Evolutionary conservation across 1,140 invertebrate species (phyloP), one percentile per base, ranked within the genome.

Genomic region (Archegozetes longisetosus): DNA sequence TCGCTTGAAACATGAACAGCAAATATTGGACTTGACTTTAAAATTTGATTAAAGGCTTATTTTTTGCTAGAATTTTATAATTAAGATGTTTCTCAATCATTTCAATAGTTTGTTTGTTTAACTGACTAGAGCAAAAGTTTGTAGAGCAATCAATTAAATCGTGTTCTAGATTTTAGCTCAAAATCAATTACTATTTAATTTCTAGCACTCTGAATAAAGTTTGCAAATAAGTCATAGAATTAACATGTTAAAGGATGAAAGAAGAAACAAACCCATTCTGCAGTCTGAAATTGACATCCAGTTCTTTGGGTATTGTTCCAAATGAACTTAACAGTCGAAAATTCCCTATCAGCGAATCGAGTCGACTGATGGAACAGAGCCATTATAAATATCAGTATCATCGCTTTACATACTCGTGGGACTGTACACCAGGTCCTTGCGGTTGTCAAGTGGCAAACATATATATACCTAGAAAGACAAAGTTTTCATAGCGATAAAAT

Each of bases 401-500:
- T 81, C 62, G 82, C 84, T 62, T 82, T 83, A 64, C 82, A 79
- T 1, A 89, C 87, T 3, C 82, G 78, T 0, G 83, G 81, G 76
- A 90, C 83, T 0, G 88, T 92, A 70, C 88, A 92, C 81, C 86
- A 89, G 24, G 80, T 84, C 60, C 81, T 77, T 0, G 88, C 88
- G 58, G 84, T 78, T 1, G 86, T 82, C 2, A 86, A 85, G 71
- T 91, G 87, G 67, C 88, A 92, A 0, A 92, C 86, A 73, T 90
- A 92, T 61, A 92, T 88, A 73, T 92, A 92, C 54, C 86, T 58
- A 3, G 9, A 20, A 20, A 40, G 1, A 52, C 2, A 20, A 51
- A n/a, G 49, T n/a, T n/a, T n/a, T n/a, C n/a, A n/a, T n/a, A n/a
- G n/a, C n/a, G n/a, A n/a, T n/a, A n/a, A n/a, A n/a, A n/a, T 51